Base-by-base conservation (phyloP, 2,113 vertebrate genomes). In the Astur gentilis region DNA sequence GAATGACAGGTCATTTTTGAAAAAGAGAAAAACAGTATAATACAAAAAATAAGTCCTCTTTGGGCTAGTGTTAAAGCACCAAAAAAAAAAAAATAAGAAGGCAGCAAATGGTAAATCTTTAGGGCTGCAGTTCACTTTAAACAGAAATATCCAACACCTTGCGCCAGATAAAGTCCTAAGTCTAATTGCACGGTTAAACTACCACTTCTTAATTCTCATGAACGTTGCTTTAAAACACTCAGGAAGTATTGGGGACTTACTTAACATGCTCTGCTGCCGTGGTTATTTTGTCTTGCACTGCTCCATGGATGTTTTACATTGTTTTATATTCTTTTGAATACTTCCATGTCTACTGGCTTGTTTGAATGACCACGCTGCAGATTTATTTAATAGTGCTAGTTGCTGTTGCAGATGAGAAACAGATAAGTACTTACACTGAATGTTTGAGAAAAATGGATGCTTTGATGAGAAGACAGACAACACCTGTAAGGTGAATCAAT, bases 401-500 rank as follows among this genome's bases (percentile, higher is more conserved):
- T 87, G 61, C 50, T 87, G 23, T 52, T 82, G 44, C 49, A 58
- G 42, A n/a, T 58, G 44, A 72, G 36, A 93, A 93, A 64, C 52
- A 52, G 36, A 71, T 52, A 78, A 92, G 34, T 8, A 65, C 55
- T 88, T 70, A 83, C 7, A 32, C 22, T 40, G 47, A 57, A 62
- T 11, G 13, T 49, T 8, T 93, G 75, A 93, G 75, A 54, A 79
- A 95, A 95, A 84, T 49, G 7, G 21, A 13, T 81, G 52, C 86
- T 93, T 95, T 91, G 76, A 92, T 70, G 55, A 89, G 31, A 85
- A 82, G 79, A 62, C 49, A 80, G 79, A 22, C n/a, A 91, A 81
- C 72, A 94, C 64, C 87, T 93, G 89, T 95, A 76, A 94, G 58
- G 45, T 93, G 70, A 85, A 95, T 91, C 89, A 92, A 95, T 96